Conservation (phyloP, 1,140 invertebrate species). For the Bombus fervidus region DNA sequence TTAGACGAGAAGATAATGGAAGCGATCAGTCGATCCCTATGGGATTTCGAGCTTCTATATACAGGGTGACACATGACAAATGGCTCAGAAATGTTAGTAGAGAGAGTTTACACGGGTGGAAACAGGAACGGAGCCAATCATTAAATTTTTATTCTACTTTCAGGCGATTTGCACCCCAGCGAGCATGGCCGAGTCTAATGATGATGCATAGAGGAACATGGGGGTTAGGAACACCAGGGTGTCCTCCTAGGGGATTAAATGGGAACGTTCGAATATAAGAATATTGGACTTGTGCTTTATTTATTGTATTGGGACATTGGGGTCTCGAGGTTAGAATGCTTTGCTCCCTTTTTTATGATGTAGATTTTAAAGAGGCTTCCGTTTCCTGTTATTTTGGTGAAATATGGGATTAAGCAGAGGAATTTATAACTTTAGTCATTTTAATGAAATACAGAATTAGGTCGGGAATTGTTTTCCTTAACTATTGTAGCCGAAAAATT, state of each 20-base stretch:
- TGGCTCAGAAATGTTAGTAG: slow-evolving; percentile 36
- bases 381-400: not conserved
- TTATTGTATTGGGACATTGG: not conserved
- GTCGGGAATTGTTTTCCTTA: no score
- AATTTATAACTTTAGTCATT: not conserved
- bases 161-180: slow-evolving; percentile 58
- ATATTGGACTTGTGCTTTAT: slow-evolving; percentile 6
- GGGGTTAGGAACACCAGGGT: slow-evolving; percentile 7
- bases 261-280: slow-evolving; percentile 5
- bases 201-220: slow-evolving; percentile 55
- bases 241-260: slow-evolving; percentile 17
- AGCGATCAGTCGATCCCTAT: slow-evolving; percentile 23
- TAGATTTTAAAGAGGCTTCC: not conserved
- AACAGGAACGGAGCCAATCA: slow-evolving; percentile 53
- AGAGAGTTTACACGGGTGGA: slow-evolving; percentile 55
- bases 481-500: no score
- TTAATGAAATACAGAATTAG: no score
- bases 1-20: slow-evolving; percentile 22
- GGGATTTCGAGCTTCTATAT: slow-evolving; percentile 34
- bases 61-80: slow-evolving; percentile 58
- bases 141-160: slow-evolving; percentile 68
- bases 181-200: slow-evolving; percentile 44
- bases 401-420: not conserved
- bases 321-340: no score
- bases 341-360: not conserved